Percentiles rank a stretch among this genome's conserved stretches.
phyloP scores from a whole-genome alignment of 1,140 invertebrate species.

The Pseudomyrmex gracilis region DNA sequence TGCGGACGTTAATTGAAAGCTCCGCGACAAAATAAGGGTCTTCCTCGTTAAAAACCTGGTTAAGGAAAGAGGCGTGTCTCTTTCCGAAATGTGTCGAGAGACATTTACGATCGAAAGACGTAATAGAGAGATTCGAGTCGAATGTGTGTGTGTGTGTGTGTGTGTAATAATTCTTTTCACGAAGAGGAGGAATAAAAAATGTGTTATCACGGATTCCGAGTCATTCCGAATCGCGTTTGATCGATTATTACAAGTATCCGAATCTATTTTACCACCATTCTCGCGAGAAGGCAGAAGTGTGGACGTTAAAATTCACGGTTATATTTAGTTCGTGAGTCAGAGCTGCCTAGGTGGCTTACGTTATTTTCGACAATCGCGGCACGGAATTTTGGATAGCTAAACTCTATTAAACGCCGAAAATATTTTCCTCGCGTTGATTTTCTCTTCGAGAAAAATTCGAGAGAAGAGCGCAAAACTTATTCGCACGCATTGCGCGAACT shows the following conservation, averaged over 20 bases:
- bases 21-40: background rate
- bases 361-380: constrained; percentile 64
- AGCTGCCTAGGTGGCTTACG: constrained; percentile 21
- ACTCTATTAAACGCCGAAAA: background rate
- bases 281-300: constrained; percentile 18
- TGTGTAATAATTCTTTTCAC: too few species aligned
- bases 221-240: background rate
- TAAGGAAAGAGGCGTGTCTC: too few species aligned
- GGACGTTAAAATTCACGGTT: constrained; percentile 63
- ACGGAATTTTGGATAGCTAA: constrained; percentile 9
- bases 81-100: background rate
- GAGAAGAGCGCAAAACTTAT: too few species aligned
- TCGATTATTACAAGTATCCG: constrained; percentile 24
- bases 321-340: constrained; percentile 76
- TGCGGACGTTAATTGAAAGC: background rate
- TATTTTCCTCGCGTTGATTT: background rate
- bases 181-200: too few species aligned
- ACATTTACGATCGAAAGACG: background rate
- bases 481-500: too few species aligned
- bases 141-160: too few species aligned
- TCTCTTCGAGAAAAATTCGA: too few species aligned
- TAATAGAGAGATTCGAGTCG: background rate
- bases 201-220: too few species aligned
- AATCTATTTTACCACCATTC: constrained; percentile 23
- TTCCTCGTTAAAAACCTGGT: too few species aligned